Evolutionary conservation across 2,113 vertebrate species (phyloP).

Genomic region (Bungarus multicinctus): DNA sequence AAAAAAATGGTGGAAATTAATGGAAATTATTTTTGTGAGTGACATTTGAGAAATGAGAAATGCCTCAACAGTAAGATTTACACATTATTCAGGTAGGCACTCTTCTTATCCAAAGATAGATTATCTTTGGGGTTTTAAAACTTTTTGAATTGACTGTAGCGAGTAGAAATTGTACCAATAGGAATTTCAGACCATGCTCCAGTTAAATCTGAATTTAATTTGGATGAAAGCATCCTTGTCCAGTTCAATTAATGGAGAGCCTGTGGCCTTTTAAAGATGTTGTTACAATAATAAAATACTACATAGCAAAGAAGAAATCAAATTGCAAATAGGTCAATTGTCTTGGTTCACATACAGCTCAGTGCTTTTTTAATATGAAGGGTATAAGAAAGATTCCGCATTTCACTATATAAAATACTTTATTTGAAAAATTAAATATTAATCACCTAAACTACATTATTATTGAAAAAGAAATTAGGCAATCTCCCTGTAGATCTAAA

Average conservation of each 20-base stretch:
- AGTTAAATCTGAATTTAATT: neutral
- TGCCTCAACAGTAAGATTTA: neutral
- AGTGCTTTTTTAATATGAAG: neutral
- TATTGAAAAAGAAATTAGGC: neutral
- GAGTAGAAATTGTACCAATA: neutral
- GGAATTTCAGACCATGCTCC: neutral
- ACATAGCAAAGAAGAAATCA: neutral
- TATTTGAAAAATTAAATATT: neutral
- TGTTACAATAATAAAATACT: neutral
- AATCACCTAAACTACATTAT: neutral
- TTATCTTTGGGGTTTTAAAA: neutral
- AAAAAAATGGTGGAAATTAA: neutral
- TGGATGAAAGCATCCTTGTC: neutral
- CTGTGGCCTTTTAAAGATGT: neutral
- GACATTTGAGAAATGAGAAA: neutral
- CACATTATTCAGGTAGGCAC: neutral
- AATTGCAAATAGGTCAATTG: neutral
- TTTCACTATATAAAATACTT: neutral
- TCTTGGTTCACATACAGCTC: neutral
- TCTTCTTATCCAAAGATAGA: neutral
- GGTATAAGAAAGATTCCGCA: neutral
- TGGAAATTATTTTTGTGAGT: neutral
- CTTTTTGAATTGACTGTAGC: neutral
- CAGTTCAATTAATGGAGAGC: neutral
- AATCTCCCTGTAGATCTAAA: neutral